Conservation (phyloP, 2,797 vertebrate genomes). For the Ceryle rudis region DNA sequence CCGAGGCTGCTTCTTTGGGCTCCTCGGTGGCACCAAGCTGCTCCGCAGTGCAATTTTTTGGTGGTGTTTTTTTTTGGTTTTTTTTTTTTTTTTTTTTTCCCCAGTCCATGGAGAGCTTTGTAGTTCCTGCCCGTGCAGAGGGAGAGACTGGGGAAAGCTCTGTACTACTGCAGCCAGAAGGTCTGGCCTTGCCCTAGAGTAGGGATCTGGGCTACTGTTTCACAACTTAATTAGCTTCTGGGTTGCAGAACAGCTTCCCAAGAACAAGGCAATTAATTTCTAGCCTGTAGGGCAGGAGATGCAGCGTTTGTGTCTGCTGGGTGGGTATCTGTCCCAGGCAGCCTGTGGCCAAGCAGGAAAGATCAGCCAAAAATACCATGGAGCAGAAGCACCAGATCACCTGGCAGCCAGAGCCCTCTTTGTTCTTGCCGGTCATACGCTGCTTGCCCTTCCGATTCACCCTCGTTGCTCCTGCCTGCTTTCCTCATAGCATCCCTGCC, state of each 20-base stretch:
- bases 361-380: neutral
- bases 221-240: constrained; percentile 38
- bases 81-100: neutral
- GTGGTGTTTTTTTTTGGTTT: neutral
- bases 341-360: neutral
- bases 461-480: neutral
- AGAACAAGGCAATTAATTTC: constrained; percentile 21
- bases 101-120: neutral
- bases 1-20: neutral
- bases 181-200: constrained; percentile 42
- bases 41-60: neutral
- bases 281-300: constrained; percentile 12
- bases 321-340: neutral
- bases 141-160: neutral
- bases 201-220: constrained; percentile 29
- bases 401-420: neutral
- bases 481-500: neutral
- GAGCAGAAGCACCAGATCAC: neutral
- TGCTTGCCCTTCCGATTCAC: neutral
- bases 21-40: neutral
- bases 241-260: neutral
- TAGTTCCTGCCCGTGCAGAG: neutral
- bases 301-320: neutral
- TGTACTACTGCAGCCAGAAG: neutral
- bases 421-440: neutral